These are phyloP conservation scores for Tetraodon nigroviridis DNA, from an alignment of 2,113 vertebrate genomes.

Conservation along the genomic window DNA sequence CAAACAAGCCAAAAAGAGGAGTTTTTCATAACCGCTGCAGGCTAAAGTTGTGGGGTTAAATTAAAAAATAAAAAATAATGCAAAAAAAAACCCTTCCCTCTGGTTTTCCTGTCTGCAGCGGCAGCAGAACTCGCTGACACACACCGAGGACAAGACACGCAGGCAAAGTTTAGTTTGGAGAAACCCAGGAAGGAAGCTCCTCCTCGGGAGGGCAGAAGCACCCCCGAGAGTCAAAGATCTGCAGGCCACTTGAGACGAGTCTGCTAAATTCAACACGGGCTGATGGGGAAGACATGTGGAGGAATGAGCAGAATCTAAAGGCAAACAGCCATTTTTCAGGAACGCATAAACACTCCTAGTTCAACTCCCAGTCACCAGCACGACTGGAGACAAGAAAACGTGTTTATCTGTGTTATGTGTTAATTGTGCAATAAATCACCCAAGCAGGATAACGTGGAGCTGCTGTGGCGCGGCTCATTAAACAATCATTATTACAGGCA, in stretches of 20 bases:
- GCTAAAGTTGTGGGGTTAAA: slow-evolving; percentile 13
- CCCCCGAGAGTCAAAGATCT: slow-evolving; percentile 40
- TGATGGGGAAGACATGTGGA: slow-evolving; percentile 19
- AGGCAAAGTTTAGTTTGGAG: slow-evolving; percentile 31
- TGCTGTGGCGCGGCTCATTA: slow-evolving; percentile 1
- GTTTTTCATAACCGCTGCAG: slow-evolving; percentile 26
- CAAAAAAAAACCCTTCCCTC: slow-evolving; percentile 35
- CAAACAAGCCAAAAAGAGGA: slow-evolving; percentile 35
- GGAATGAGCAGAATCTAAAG: slow-evolving; percentile 47
- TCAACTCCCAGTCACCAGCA: slow-evolving; percentile 23
- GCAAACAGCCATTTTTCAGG: slow-evolving; percentile 29
- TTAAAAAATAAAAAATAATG: not conserved
- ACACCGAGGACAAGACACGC: slow-evolving; percentile 25
- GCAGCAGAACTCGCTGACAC: slow-evolving; percentile 59
- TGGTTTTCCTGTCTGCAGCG: slow-evolving; percentile 52
- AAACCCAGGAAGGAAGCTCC: slow-evolving; percentile 41
- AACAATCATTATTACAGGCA: too few relatives aligned
- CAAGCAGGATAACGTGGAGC: not conserved
- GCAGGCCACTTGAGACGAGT: slow-evolving; percentile 53
- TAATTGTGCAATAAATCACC: slow-evolving; percentile 26
- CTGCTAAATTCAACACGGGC: slow-evolving; percentile 56
- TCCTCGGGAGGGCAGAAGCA: slow-evolving; percentile 26
- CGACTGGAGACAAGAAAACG: slow-evolving; percentile 9
- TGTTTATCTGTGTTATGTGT: slow-evolving; percentile 6
- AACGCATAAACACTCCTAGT: slow-evolving; percentile 26